Percentiles rank a stretch among this genome's conserved stretches.
Evolutionary conservation across 2,113 vertebrate species (phyloP).

Genomic region (Cheirogaleus medius): DNA sequence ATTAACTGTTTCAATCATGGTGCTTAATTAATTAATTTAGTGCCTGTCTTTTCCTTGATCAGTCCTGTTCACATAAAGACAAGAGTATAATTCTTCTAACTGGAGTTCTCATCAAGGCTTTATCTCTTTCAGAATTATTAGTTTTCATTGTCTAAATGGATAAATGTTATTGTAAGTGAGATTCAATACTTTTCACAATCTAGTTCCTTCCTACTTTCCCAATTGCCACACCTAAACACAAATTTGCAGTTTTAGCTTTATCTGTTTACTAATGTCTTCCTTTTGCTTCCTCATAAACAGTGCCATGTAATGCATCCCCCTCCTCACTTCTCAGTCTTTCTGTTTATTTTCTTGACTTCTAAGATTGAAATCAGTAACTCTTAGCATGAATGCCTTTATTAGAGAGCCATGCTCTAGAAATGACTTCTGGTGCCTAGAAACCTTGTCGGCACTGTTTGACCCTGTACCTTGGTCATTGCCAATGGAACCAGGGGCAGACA

Average conservation of each 20-base stretch:
- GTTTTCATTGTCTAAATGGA: background rate
- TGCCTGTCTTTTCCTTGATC: background rate
- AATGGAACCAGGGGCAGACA: background rate
- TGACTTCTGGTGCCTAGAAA: background rate
- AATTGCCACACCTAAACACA: background rate
- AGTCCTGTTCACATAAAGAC: background rate
- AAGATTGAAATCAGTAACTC: background rate
- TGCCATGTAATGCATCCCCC: background rate
- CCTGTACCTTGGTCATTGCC: background rate
- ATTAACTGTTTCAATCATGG: background rate
- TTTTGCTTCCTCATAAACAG: background rate
- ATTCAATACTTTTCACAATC: background rate
- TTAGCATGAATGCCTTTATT: background rate
- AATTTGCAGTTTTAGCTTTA: background rate
- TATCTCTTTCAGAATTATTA: background rate
- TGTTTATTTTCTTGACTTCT: background rate
- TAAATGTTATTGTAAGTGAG: background rate
- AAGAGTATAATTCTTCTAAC: background rate
- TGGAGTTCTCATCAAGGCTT: background rate
- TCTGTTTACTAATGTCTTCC: background rate
- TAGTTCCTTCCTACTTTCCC: background rate
- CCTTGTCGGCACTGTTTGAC: background rate
- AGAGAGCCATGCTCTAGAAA: background rate
- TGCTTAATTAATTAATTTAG: background rate
- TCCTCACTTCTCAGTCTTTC: background rate